Evolutionary conservation across 2,113 vertebrate species (phyloP), one percentile per base, ranked within the genome.

Genomic region (Pteruthius melanotis): DNA sequence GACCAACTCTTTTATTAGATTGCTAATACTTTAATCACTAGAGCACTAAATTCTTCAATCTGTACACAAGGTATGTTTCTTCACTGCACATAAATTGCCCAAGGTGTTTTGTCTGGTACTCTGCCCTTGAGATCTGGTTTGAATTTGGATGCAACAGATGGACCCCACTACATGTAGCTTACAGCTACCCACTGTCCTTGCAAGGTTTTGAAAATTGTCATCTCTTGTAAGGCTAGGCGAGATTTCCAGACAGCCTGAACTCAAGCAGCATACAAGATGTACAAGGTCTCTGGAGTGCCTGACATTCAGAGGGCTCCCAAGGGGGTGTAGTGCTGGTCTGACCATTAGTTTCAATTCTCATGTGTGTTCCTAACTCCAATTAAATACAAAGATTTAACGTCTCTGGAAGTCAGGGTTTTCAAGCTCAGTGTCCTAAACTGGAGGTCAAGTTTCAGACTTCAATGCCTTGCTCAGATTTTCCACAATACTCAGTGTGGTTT

Each of bases 121-220:
- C 22, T 87, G 89, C 39, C 89, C 89, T 94, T 83, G 83, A 87
- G 80, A 89, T 83, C 27, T 66, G 56, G 27, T 68, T 83, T 87
- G 83, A 87, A 92, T 87, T 74, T 63, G 60, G 72, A 93, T 87
- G 86, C 52, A 97, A 87, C 44, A 89, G 79, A 89, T 70, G 64
- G 71, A 86, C 9, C 9, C 30, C 52, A 39, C 52, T 26, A 59
- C 13, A 39, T 5, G 30, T 39, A 81, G 59, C 68, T 63, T 90
- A 72, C 33, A 93, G 80, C 27, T 54, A 90, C 33, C 17, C 76
- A 81, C 52, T 1, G 5, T 78, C 76, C 71, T 92, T 50, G 50
- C 21, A 83, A 83, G 63, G 59, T 61, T 96, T 86, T 90, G 68
- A 83, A 86, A 96, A 92, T 81, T 33, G 22, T 56, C 12, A 70